These are phyloP conservation scores for Notodonta ziczac DNA, from an alignment of 2,888 invertebrate genomes.

Conservation along the genomic window DNA sequence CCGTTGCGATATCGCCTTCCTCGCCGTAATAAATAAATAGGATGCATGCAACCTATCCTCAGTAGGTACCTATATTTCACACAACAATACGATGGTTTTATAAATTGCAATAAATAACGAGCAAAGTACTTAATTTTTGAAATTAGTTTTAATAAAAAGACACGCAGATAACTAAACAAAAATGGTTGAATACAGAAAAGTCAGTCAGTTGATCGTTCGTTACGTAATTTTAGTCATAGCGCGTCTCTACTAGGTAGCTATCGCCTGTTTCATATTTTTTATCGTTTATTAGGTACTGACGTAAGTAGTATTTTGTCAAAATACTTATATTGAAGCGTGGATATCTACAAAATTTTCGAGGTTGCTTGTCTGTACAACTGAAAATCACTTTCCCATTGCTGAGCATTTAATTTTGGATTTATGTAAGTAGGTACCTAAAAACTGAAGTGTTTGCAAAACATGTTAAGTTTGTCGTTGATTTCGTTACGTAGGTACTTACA, in stretches of 20 bases:
- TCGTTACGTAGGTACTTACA: too few relatives aligned
- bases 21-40: slow-evolving; percentile 77
- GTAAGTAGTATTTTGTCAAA: not conserved
- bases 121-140: not conserved
- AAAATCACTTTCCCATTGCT: too few relatives aligned
- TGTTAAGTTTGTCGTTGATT: too few relatives aligned
- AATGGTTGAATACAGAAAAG: slow-evolving; percentile 2
- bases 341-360: too few relatives aligned
- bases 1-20: slow-evolving; percentile 68
- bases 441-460: too few relatives aligned
- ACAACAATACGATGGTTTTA: not conserved
- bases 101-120: not conserved
- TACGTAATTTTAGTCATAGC: slow-evolving; percentile 3
- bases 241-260: slow-evolving; percentile 1
- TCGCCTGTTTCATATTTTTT: slow-evolving; percentile 10
- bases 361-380: too few relatives aligned
- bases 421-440: too few relatives aligned
- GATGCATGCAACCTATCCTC: slow-evolving; percentile 48
- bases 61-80: not conserved
- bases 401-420: too few relatives aligned
- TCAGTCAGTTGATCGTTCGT: not conserved
- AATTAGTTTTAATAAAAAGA: not conserved
- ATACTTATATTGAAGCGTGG: not conserved
- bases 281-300: slow-evolving; percentile 3
- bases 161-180: not conserved